These are phyloP conservation scores for Halictus quadricinctus DNA, from an alignment of 2,888 invertebrate genomes.

Conservation along the genomic window DNA sequence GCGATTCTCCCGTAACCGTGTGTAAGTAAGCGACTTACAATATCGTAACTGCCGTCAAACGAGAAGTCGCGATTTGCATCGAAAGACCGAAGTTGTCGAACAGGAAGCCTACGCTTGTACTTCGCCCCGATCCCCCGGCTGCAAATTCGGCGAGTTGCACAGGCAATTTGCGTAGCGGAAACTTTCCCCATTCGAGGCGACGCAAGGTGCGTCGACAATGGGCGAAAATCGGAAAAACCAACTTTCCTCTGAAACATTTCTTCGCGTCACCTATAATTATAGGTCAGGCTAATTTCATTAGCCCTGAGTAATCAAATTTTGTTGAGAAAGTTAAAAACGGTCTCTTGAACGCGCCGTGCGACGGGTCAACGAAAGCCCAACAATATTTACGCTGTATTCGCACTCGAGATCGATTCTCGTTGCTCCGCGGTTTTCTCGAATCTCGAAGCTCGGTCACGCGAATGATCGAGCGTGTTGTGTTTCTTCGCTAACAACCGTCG, in stretches of 20 bases:
- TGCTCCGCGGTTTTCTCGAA: neutral
- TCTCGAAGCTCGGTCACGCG: conserved; percentile 40
- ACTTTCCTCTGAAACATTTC: neutral
- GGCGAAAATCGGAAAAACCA: neutral
- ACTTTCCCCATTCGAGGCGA: neutral
- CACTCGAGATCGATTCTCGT: neutral
- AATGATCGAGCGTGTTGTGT: conserved; percentile 54
- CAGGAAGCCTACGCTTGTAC: neutral
- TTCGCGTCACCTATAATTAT: neutral
- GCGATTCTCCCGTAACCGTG: neutral
- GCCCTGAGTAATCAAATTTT: neutral
- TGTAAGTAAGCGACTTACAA: neutral
- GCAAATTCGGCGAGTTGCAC: neutral
- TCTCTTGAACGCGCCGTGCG: neutral
- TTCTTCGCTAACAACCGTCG: conserved; percentile 59
- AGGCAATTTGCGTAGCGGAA: neutral
- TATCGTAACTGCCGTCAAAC: neutral
- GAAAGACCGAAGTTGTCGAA: neutral
- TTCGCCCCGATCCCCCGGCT: neutral
- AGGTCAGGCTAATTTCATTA: too few relatives aligned
- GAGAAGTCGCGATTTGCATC: neutral
- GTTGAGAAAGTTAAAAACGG: neutral
- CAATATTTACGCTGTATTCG: neutral
- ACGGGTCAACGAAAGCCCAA: neutral
- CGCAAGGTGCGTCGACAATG: neutral